Base-by-base conservation (phyloP, 2,797 vertebrate species). In the Sorex maritimensis region DNA sequence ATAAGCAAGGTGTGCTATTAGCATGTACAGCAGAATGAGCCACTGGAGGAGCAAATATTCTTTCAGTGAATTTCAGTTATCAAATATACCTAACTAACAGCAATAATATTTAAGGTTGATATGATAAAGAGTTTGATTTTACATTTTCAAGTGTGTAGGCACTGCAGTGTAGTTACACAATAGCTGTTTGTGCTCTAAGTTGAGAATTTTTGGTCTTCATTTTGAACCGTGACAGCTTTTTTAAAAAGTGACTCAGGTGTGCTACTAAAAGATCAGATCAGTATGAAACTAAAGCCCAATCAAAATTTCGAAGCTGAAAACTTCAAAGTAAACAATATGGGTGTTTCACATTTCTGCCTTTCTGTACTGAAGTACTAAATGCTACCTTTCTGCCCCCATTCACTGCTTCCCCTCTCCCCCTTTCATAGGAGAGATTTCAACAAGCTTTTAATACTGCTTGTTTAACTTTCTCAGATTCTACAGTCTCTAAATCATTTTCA, bases 401-500 rank as follows among this genome's bases (percentile, higher is more conserved):
- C 41, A 6, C 71, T 10, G 49, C 26, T 7, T 15, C 24, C 1
- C 24, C 30, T 58, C 28, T 26, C 11, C 17, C 23, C 38, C 10
- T 91, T 49, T 80, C 84, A 87, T 63, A 88, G 58, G 72, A 95
- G 71, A n/a, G 21, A 85, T 82, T 95, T 95, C 75, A 77, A 77
- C 21, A 86, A 92, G 30, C 74, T 87, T 69, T 92, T 96, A 94
- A 93, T 77, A 95, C 15, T 91, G 63, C 75, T 92, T 95, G 81
- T 95, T 94, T 95, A 94, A 90, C 92, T 96, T 89, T 61, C 41
- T 85, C 83, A 89, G 91, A 94, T 88, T 94, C 80, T 92, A 80
- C 61, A 86, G 69, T 81, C 91, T 68, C 69, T 95, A 92, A 94
- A 95, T 97, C 86, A 95, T 92, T 94, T 95, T 94, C 95, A 97